phyloP scores from a whole-genome alignment of 2,797 vertebrate genomes.

The Danio choprae region DNA sequence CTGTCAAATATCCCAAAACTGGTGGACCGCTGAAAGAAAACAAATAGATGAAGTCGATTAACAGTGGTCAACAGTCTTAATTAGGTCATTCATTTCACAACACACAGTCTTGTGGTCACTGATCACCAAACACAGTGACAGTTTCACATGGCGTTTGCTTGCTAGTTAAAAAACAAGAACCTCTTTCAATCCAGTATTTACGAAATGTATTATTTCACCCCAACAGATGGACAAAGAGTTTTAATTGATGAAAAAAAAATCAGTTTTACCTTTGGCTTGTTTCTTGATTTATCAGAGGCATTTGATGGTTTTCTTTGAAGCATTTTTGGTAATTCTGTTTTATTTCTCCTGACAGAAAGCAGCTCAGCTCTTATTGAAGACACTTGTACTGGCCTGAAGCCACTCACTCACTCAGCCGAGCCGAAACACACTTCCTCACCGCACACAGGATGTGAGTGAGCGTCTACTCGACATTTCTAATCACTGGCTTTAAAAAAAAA shows the following conservation, averaged over 20 bases:
- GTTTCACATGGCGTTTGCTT: neutral
- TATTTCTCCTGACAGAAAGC: conserved; percentile 33
- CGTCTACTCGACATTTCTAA: conserved; percentile 33
- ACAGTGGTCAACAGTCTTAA: conserved; percentile 29
- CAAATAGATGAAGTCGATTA: conserved; percentile 63
- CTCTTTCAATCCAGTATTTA: too few species aligned
- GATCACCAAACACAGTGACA: neutral
- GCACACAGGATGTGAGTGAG: conserved; percentile 57
- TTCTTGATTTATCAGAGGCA: conserved; percentile 83
- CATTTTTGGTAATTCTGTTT: conserved; percentile 71
- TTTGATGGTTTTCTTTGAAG: conserved; percentile 85
- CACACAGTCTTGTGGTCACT: neutral
- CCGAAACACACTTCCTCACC: conserved; percentile 54
- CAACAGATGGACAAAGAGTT: neutral
- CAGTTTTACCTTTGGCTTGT: conserved; percentile 81
- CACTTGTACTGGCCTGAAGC: conserved; percentile 11
- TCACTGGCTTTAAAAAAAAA: conserved; percentile 20
- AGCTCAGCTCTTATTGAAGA: conserved; percentile 27
- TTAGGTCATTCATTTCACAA: neutral
- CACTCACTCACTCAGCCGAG: conserved; percentile 3
- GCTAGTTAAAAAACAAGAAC: neutral
- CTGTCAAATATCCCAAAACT: conserved; percentile 87
- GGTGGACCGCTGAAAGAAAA: conserved; percentile 79
- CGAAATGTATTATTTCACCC: neutral
- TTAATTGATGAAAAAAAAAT: neutral